A percentile compares a stretch with the other conserved stretches of the same genome.
Conservation (phyloP, 2,797 vertebrate genomes). For the Urocyon cinereoargenteus region DNA sequence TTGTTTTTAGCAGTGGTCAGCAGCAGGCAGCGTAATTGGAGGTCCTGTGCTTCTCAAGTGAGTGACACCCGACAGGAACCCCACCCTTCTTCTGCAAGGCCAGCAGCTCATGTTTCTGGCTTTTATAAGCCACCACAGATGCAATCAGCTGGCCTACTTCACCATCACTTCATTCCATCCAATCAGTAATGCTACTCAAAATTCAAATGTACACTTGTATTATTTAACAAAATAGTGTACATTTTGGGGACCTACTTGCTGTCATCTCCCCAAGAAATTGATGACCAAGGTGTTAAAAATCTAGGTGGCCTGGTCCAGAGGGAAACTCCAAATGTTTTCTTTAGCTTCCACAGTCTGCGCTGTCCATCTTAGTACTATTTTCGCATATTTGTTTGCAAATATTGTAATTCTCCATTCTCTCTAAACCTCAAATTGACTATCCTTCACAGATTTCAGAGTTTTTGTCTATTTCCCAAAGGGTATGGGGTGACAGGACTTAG, state of each 20-base stretch:
- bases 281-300: neutral
- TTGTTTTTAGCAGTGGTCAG: neutral
- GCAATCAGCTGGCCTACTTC: neutral
- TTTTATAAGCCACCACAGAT: neutral
- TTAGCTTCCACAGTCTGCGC: neutral
- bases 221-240: neutral
- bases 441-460: neutral
- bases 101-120: neutral
- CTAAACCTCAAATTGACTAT: neutral
- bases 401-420: neutral
- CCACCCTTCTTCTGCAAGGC: neutral
- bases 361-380: neutral
- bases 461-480: neutral
- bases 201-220: neutral
- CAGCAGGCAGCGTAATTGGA: no score
- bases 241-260: neutral
- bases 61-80: neutral
- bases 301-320: neutral
- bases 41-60: neutral
- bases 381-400: neutral
- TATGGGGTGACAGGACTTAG: neutral
- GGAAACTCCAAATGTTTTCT: neutral
- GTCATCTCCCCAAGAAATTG: neutral
- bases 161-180: neutral
- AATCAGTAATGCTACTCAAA: neutral